phyloP scores from a whole-genome alignment of 2,888 invertebrate genomes.

The Trichogramma dendrolimi region DNA sequence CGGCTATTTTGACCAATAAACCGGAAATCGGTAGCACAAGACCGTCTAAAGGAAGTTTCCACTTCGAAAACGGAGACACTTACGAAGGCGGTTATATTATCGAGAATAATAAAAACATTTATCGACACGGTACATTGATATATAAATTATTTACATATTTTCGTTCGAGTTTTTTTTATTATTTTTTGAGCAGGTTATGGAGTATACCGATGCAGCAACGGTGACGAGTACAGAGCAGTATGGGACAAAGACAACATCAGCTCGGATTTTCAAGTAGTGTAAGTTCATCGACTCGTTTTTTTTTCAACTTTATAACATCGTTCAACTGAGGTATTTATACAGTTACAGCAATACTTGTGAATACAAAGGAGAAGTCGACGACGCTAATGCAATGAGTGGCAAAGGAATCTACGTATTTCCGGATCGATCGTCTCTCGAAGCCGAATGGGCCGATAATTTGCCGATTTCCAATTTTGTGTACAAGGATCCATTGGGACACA shows the following conservation, averaged over 20 bases:
- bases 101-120: slow-evolving; percentile 52
- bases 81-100: slow-evolving; percentile 60
- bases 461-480: slow-evolving; percentile 53
- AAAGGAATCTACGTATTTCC: slow-evolving; percentile 56
- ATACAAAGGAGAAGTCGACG: slow-evolving; percentile 54
- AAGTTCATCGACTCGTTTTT: slow-evolving; percentile 6
- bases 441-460: slow-evolving; percentile 56
- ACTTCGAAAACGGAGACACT: slow-evolving; percentile 58
- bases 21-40: not conserved
- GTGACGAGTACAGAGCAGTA: slow-evolving; percentile 56
- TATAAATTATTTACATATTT: slow-evolving; percentile 9
- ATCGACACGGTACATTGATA: slow-evolving; percentile 50
- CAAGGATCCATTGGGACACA: slow-evolving; percentile 56
- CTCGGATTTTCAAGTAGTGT: slow-evolving; percentile 26
- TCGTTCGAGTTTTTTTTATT: not conserved
- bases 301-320: not conserved
- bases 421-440: slow-evolving; percentile 53
- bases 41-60: slow-evolving; percentile 52
- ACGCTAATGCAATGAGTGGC: slow-evolving; percentile 54
- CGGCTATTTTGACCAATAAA: too few species aligned
- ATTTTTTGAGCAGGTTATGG: slow-evolving; percentile 50
- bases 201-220: slow-evolving; percentile 59
- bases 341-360: slow-evolving; percentile 53
- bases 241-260: slow-evolving; percentile 59
- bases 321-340: not conserved